Conservation (phyloP, 2,113 vertebrate genomes). For the Marcusenius ussheri region DNA sequence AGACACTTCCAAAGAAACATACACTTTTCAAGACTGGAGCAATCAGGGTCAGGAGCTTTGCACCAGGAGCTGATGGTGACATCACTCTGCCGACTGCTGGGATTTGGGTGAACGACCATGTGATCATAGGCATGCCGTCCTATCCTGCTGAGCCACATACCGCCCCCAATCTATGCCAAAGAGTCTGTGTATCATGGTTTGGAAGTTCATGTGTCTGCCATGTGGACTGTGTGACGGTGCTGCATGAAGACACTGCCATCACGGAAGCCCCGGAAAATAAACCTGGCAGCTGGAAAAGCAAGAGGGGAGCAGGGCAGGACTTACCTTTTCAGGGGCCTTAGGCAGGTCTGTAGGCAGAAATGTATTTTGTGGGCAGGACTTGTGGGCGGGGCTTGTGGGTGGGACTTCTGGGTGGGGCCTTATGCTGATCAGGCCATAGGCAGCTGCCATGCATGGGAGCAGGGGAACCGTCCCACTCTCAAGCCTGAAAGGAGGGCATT, state of each 20-base stretch:
- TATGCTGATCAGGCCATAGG: not conserved
- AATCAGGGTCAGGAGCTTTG: not conserved
- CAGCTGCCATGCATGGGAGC: not conserved
- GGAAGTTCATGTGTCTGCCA: not conserved
- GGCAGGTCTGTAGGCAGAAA: not conserved
- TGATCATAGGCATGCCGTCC: not conserved
- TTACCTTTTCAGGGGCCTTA: not conserved
- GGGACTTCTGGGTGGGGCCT: not conserved
- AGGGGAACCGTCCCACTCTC: not conserved
- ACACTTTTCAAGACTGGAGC: not conserved
- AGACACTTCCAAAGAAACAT: not conserved
- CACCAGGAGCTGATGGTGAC: not conserved
- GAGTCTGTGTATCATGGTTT: not conserved
- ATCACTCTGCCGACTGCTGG: not conserved
- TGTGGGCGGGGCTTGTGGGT: too few species aligned
- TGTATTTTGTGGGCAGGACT: not conserved
- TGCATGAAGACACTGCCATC: not conserved
- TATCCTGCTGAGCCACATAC: not conserved
- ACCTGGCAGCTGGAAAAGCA: not conserved
- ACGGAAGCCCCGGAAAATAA: not conserved
- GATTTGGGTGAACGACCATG: not conserved
- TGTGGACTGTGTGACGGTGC: not conserved
- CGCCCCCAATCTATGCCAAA: not conserved
- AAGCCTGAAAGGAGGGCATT: not conserved
- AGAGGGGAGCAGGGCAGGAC: not conserved